Percentiles rank a stretch among this genome's conserved stretches.
Evolutionary conservation across 2,888 invertebrate species (phyloP).

Genomic region (Orthonychiurus folsomi): DNA sequence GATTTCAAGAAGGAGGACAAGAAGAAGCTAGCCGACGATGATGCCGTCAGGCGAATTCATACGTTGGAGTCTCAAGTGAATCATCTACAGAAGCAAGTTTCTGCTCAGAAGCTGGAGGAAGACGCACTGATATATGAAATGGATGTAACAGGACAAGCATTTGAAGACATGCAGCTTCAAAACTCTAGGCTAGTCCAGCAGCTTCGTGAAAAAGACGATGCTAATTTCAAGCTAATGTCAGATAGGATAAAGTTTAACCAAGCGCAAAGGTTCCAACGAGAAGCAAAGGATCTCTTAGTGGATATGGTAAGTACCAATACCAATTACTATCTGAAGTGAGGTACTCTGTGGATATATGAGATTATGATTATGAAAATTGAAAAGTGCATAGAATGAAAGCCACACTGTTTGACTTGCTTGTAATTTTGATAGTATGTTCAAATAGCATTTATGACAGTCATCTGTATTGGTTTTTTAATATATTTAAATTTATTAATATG

Average conservation of each 20-base stretch:
- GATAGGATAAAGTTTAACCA: slow-evolving; percentile 94
- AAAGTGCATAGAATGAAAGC: too few species aligned
- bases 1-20: slow-evolving; percentile 85
- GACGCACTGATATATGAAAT: slow-evolving; percentile 95
- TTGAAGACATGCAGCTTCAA: slow-evolving; percentile 99
- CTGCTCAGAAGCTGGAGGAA: slow-evolving; percentile 64
- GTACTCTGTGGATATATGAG: too few species aligned
- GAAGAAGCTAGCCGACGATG: slow-evolving; percentile 86
- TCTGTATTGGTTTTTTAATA: too few species aligned
- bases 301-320: slow-evolving; percentile 59
- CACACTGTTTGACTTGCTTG: too few species aligned
- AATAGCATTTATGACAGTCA: too few species aligned
- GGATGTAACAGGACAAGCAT: slow-evolving; percentile 98
- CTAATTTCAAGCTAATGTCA: slow-evolving; percentile 97
- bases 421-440: too few species aligned
- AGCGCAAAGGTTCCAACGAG: slow-evolving; percentile 81
- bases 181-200: slow-evolving; percentile 91
- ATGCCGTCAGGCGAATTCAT: slow-evolving; percentile 85
- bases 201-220: slow-evolving; percentile 91
- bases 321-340: neutral
- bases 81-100: slow-evolving; percentile 46
- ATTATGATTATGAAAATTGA: too few species aligned
- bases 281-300: slow-evolving; percentile 86
- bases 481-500: too few species aligned
- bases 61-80: slow-evolving; percentile 76